Evolutionary conservation across 2,888 invertebrate species (phyloP).

Genomic region (Eristalis arbustorum): DNA sequence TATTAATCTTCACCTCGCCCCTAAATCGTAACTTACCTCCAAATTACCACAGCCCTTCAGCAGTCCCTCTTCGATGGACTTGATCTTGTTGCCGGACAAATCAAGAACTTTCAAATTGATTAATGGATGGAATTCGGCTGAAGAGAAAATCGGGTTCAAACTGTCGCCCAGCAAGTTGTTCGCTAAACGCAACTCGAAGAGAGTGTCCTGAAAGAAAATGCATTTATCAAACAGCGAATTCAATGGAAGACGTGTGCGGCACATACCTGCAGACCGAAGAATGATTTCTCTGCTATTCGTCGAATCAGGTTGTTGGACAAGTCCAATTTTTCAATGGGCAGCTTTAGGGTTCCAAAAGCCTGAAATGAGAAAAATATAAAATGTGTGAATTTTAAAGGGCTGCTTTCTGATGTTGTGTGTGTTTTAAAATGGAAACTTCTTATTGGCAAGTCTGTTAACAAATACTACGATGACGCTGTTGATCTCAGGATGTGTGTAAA

Average conservation of each 20-base stretch:
- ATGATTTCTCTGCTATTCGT: conserved; percentile 88
- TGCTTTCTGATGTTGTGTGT: too few species aligned
- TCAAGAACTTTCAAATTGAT: conserved; percentile 87
- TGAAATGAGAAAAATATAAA: conserved; percentile 62
- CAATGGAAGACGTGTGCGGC: background rate
- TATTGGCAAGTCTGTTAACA: too few species aligned
- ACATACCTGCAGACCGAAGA: conserved; percentile 83
- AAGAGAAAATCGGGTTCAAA: conserved; percentile 94
- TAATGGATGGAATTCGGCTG: conserved; percentile 90
- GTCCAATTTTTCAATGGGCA: conserved; percentile 89
- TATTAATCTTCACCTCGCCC: too few species aligned
- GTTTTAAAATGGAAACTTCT: too few species aligned
- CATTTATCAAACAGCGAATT: conserved; percentile 32
- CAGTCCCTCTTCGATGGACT: conserved; percentile 92
- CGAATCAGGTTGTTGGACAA: conserved; percentile 91
- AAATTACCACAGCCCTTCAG: conserved; percentile 90
- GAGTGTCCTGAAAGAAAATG: conserved; percentile 80
- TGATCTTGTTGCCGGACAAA: conserved; percentile 89
- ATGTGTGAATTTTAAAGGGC: too few species aligned
- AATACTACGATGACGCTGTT: too few species aligned
- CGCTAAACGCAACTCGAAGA: conserved; percentile 87
- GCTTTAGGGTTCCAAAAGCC: conserved; percentile 86
- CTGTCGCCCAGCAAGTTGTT: conserved; percentile 94
- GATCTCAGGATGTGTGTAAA: too few species aligned
- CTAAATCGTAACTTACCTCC: conserved; percentile 83